These are phyloP conservation scores for Parazoanthus atlanticus DNA, from an alignment of 92 coral and sea anemone species.

Conservation along the genomic window DNA sequence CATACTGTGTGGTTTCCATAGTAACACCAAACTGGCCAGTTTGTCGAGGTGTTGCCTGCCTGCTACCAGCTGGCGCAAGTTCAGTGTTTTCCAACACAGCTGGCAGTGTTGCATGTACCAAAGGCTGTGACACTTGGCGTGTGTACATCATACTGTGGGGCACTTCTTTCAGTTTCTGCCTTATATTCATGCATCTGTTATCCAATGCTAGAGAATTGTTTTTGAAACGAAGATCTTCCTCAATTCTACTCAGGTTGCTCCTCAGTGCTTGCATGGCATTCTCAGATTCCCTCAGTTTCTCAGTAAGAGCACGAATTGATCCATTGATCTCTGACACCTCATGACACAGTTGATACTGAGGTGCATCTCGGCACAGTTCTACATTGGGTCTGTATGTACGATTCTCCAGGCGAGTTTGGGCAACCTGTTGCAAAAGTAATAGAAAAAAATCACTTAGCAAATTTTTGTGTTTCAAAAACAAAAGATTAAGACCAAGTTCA, in stretches of 20 bases:
- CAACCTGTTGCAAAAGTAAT: slow-evolving; percentile 70
- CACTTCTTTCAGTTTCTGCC: slow-evolving; percentile 90
- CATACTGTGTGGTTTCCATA: slow-evolving; percentile 25
- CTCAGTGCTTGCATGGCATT: slow-evolving; percentile 87
- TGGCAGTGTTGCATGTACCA: slow-evolving; percentile 35
- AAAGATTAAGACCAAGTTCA: too few relatives aligned
- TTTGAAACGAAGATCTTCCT: slow-evolving; percentile 91
- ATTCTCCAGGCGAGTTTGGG: slow-evolving; percentile 98
- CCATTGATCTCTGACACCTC: slow-evolving; percentile 95
- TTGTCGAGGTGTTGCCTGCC: slow-evolving; percentile 20
- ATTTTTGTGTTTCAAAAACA: too few relatives aligned
- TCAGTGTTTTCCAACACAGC: slow-evolving; percentile 59
- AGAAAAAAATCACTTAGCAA: not conserved
- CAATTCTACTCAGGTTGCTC: slow-evolving; percentile 86
- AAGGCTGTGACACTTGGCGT: slow-evolving; percentile 54
- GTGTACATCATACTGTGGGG: slow-evolving; percentile 92
- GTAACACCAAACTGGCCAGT: slow-evolving; percentile 31
- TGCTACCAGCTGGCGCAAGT: slow-evolving; percentile 48
- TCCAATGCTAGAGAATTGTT: slow-evolving; percentile 95
- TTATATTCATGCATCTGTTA: slow-evolving; percentile 89
- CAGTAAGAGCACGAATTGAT: slow-evolving; percentile 90
- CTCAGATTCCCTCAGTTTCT: slow-evolving; percentile 91
- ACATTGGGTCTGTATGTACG: slow-evolving; percentile 96
- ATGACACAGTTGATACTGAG: slow-evolving; percentile 96
- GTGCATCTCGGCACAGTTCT: slow-evolving; percentile 87